These are phyloP conservation scores for Oxytorus armatus DNA, from an alignment of 2,888 invertebrate genomes.

Conservation along the genomic window DNA sequence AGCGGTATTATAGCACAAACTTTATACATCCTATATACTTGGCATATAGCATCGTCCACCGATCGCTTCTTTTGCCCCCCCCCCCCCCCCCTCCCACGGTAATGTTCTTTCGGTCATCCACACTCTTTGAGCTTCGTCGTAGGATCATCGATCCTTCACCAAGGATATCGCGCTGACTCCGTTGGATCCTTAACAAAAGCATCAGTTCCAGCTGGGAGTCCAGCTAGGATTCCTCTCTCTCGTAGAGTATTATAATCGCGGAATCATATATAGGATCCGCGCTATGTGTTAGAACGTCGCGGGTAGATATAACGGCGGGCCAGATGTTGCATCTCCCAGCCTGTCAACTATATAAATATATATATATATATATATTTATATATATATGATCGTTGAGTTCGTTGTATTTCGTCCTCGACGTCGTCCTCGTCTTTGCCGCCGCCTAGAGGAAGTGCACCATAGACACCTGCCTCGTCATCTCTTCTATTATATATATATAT, in stretches of 20 bases:
- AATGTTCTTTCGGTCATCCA: constrained; percentile 39
- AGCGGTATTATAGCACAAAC: not conserved
- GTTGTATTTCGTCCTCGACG: constrained; percentile 59
- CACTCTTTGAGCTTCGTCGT: constrained; percentile 17
- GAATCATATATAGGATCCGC: constrained; percentile 74
- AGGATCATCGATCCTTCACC: constrained; percentile 54
- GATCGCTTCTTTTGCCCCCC: constrained; percentile 40
- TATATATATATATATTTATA: constrained; percentile 11
- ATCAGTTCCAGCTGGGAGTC: constrained; percentile 49
- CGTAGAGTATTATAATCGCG: constrained; percentile 73
- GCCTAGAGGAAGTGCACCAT: constrained; percentile 77
- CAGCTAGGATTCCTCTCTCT: constrained; percentile 29
- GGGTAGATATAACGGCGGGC: constrained; percentile 77
- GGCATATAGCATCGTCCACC: constrained; percentile 24
- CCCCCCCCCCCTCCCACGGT: constrained; percentile 17
- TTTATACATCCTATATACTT: not conserved
- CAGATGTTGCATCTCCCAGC: constrained; percentile 75
- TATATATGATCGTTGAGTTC: constrained; percentile 27
- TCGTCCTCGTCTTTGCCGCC: constrained; percentile 67
- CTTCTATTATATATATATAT: constrained; percentile 50
- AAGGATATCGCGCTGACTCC: constrained; percentile 35
- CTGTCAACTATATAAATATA: constrained; percentile 36
- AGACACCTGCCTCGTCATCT: constrained; percentile 82
- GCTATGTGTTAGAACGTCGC: constrained; percentile 66
- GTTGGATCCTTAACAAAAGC: constrained; percentile 37